Conservation (phyloP, 2,888 invertebrate genomes). For the Cosmia trapezina region DNA sequence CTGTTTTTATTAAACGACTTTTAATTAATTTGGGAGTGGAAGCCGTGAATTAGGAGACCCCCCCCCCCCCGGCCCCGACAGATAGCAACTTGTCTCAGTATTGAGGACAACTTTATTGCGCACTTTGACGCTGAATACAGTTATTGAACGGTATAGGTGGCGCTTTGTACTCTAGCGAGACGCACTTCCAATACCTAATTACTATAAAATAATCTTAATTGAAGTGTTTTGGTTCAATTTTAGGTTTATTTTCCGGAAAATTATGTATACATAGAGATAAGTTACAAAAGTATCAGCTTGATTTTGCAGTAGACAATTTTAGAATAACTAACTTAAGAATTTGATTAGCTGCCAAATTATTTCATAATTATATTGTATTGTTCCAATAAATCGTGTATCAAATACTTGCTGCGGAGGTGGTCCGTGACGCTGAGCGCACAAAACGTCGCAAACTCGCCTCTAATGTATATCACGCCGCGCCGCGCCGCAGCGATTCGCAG, state of each 20-base stretch:
- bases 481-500: conserved; percentile 21
- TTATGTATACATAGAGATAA: background rate
- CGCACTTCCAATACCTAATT: conserved; percentile 21
- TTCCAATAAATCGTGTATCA: background rate
- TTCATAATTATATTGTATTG: background rate
- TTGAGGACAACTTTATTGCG: conserved; percentile 53
- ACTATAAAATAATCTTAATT: conserved; percentile 33
- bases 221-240: conserved; percentile 10
- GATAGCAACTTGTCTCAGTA: conserved; percentile 53
- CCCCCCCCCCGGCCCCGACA: conserved; percentile 36
- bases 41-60: conserved; percentile 67
- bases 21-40: conserved; percentile 74
- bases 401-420: conserved; percentile 9
- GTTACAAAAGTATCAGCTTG: background rate
- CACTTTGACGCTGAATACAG: conserved; percentile 43
- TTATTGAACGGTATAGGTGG: conserved; percentile 34
- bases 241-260: background rate
- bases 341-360: conserved; percentile 15
- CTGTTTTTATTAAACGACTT: conserved; percentile 76
- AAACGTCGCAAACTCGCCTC: conserved; percentile 39
- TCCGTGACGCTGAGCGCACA: conserved; percentile 40
- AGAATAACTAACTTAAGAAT: background rate
- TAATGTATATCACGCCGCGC: conserved; percentile 33
- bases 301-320: background rate
- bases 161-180: conserved; percentile 3